phyloP scores from a whole-genome alignment of 2,113 vertebrate genomes.

The Nothobranchius kuhntae region DNA sequence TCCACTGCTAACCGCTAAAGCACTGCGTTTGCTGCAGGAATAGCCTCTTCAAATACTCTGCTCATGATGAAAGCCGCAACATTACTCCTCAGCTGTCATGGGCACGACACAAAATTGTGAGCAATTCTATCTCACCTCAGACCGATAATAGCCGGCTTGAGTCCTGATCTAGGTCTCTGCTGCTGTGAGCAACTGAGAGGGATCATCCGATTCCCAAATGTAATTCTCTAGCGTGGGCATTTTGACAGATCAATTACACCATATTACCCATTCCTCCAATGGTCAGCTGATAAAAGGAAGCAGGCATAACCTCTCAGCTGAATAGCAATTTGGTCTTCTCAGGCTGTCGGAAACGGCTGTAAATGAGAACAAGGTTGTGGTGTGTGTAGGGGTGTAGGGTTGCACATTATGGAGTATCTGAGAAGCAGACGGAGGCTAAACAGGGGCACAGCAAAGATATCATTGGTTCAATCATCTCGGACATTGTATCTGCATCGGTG shows the following conservation, averaged over 20 bases:
- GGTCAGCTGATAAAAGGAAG: conserved; percentile 8
- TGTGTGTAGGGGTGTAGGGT: conserved; percentile 53
- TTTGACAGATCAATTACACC: conserved; percentile 63
- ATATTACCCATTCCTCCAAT: conserved; percentile 22
- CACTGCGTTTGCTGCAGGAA: neutral
- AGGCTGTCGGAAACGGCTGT: conserved; percentile 42
- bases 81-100: conserved; percentile 18
- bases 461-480: conserved; percentile 46
- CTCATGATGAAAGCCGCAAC: conserved; percentile 14
- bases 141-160: conserved; percentile 43
- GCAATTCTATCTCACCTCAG: conserved; percentile 29
- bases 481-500: conserved; percentile 56
- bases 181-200: conserved; percentile 30
- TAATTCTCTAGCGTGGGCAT: conserved; percentile 32
- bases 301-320: conserved; percentile 18
- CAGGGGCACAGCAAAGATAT: conserved; percentile 49
- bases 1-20: neutral
- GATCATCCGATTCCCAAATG: conserved; percentile 32
- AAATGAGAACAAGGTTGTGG: conserved; percentile 49
- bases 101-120: conserved; percentile 20
- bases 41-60: conserved; percentile 4
- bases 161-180: conserved; percentile 37
- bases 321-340: conserved; percentile 45
- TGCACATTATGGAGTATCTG: conserved; percentile 65
- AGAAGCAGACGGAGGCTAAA: conserved; percentile 59